Base-by-base conservation (phyloP, 2,113 vertebrate species). In the Rhabdomys dilectus region DNA sequence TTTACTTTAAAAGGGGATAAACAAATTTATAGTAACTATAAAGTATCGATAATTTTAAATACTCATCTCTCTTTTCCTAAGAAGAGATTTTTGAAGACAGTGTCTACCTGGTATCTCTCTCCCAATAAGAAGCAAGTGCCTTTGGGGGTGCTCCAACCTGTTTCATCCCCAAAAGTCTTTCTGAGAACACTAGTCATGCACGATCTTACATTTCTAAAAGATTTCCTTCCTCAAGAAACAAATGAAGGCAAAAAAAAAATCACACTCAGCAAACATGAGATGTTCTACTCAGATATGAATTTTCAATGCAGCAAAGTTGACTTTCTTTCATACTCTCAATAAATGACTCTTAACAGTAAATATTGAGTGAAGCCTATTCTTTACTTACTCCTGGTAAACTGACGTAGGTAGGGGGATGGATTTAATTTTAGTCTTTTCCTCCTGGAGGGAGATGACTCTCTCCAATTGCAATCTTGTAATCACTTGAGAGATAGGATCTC, bases 281-380 rank as follows among this genome's bases (percentile, higher is more conserved):
- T 97, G 88, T 96, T 98, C 95, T 98, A 96, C 97, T 98, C 97
- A 97, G 75, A 95, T 97, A 97, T 94, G 96, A 98, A 95, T 98
- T 98, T 99, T 98, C 98, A 98, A 98, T 97, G 97, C 98, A 98
- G 96, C 98, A 88, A 98, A 98, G 98, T 98, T 99, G 97, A 98
- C 98, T 98, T 98, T 98, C 98, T 98, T 99, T 98, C 98, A 96
- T 98, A 99, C 97, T 99, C 98, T 97, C 98, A 99, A 99, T 99
- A 99, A 99, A 99, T 93, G 93, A 97, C 97, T 97, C 98, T 99
- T 98, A 98, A 96, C 98, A 98, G 70, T 97, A 98, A 98, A 96
- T 48, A 97, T 58, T 93, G 96, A 96, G 89, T 96, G 87, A 96
- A 91, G 82, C 78, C 31, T 97, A n/a, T 97, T 3, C 24, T 86